Evolutionary conservation across 2,797 vertebrate species (phyloP).

Genomic region (Lemur catta): DNA sequence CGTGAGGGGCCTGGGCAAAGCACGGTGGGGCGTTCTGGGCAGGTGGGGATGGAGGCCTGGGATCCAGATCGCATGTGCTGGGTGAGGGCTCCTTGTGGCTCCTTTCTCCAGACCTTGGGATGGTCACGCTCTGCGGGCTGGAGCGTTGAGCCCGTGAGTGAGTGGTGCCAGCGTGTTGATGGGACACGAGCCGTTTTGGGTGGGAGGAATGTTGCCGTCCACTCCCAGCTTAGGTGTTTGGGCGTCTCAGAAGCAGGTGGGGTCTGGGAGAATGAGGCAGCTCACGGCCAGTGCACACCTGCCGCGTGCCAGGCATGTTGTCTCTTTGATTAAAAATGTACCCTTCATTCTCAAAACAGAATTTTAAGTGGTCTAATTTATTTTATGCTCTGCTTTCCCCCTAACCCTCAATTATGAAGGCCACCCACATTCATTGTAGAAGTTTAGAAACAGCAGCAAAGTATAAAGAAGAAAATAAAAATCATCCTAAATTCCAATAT

Average conservation of each 20-base stretch:
- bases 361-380: background rate
- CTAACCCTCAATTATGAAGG: background rate
- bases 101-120: background rate
- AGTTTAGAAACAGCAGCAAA: background rate
- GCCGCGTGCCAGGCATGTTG: background rate
- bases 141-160: background rate
- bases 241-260: background rate
- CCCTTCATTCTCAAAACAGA: background rate
- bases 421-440: background rate
- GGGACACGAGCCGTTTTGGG: no score
- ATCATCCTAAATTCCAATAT: no score
- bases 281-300: background rate
- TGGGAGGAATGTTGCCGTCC: background rate
- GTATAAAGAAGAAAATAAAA: background rate
- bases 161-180: background rate
- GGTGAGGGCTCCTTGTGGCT: background rate
- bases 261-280: background rate
- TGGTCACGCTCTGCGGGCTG: background rate
- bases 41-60: background rate
- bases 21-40: background rate
- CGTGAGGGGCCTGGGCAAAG: background rate
- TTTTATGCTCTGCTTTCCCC: background rate
- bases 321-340: background rate
- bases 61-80: background rate
- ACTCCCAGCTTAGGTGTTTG: background rate